These are phyloP conservation scores for Caerostris darwini DNA, from an alignment of 1,140 invertebrate species.

Conservation along the genomic window DNA sequence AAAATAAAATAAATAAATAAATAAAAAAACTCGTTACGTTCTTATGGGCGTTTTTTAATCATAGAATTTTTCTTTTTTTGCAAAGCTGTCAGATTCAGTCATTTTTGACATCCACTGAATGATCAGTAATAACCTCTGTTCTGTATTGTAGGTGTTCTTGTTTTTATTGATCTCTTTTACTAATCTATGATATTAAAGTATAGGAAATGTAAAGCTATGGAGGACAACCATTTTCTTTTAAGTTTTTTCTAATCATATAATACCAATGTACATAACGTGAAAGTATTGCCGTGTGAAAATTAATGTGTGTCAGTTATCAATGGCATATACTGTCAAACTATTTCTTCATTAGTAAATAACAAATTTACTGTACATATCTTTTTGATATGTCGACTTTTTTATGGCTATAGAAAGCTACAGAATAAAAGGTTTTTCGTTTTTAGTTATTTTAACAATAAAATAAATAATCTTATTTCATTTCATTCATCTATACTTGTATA, in stretches of 20 bases:
- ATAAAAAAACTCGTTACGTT: background rate
- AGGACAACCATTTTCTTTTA: background rate
- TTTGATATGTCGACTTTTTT: no score
- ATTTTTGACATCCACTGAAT: slow-evolving; percentile 15
- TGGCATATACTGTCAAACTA: background rate
- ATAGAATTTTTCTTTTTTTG: background rate
- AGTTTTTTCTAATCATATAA: background rate
- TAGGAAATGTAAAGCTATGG: background rate
- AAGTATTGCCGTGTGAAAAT: background rate
- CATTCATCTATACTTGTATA: no score
- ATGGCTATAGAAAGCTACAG: no score
- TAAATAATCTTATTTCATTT: no score
- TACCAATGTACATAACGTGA: background rate
- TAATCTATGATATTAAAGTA: background rate
- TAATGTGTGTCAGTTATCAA: background rate
- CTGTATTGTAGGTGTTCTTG: background rate
- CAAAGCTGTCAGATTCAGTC: slow-evolving; percentile 2
- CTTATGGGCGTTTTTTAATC: background rate
- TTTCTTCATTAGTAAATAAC: slow-evolving; percentile 22
- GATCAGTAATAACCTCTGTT: background rate
- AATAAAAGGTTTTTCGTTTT: no score
- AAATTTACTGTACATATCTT: background rate
- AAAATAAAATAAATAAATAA: background rate
- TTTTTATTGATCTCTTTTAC: slow-evolving; percentile 3
- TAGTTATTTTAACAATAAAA: no score